Conservation (phyloP, 2,797 vertebrate species). For the Xenopus petersii region DNA sequence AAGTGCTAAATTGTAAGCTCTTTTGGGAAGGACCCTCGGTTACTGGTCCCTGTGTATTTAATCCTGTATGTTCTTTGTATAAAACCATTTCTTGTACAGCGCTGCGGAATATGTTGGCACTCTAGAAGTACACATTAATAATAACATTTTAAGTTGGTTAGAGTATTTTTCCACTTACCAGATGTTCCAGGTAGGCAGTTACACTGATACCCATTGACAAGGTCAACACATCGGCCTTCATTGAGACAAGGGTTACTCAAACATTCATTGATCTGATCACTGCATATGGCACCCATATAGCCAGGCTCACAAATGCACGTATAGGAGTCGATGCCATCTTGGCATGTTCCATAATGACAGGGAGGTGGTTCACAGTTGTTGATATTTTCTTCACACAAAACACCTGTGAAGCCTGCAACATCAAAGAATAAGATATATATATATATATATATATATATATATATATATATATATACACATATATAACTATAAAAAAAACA, state of each 20-base stretch:
- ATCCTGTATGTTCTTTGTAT: no score
- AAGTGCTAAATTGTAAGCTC: no score
- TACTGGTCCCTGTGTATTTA: no score
- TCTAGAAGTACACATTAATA: no score
- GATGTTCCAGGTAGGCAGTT: slow-evolving; percentile 80
- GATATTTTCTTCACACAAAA: slow-evolving; percentile 81
- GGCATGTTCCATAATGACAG: slow-evolving; percentile 85
- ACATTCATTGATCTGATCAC: slow-evolving; percentile 85
- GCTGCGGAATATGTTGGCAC: no score
- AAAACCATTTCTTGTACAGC: no score
- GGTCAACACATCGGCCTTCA: slow-evolving; percentile 83
- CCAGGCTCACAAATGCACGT: slow-evolving; percentile 81
- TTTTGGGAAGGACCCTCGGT: no score
- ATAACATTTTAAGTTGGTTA: no score
- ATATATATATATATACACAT: no score
- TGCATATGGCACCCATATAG: slow-evolving; percentile 88
- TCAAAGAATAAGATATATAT: neutral
- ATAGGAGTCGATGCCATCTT: slow-evolving; percentile 85
- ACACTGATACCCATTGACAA: slow-evolving; percentile 87
- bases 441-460: no score
- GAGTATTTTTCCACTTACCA: slow-evolving; percentile 61
- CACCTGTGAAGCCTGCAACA: slow-evolving; percentile 77
- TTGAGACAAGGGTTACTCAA: slow-evolving; percentile 88
- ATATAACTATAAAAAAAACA: no score
- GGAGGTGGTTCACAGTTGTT: slow-evolving; percentile 86